phyloP scores from a whole-genome alignment of 2,888 invertebrate species.

The Phania funesta region DNA sequence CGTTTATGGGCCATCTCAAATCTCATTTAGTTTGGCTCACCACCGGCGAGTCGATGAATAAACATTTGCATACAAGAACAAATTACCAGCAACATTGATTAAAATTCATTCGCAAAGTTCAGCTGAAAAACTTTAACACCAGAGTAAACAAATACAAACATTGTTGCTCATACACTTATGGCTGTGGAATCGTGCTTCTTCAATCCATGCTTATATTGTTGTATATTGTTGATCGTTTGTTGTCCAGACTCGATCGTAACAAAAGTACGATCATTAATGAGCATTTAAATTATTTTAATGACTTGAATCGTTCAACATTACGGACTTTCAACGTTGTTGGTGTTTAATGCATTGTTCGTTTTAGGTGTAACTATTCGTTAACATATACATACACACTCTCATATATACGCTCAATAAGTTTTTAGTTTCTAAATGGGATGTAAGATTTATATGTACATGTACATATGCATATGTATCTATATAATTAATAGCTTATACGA shows the following conservation, averaged over 20 bases:
- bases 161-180: conserved; percentile 32
- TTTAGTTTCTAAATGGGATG: too few species aligned
- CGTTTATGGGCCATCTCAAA: conserved; percentile 52
- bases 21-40: conserved; percentile 15
- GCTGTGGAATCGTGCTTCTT: neutral
- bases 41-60: neutral
- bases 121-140: neutral
- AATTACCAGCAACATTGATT: conserved; percentile 23
- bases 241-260: neutral
- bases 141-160: conserved; percentile 7
- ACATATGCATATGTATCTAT: too few species aligned
- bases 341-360: neutral
- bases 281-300: conserved; percentile 20
- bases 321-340: neutral
- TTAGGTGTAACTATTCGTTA: neutral
- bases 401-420: too few species aligned
- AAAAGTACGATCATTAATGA: conserved; percentile 1
- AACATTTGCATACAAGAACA: conserved; percentile 27
- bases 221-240: neutral
- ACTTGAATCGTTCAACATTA: conserved; percentile 13
- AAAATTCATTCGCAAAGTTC: conserved; percentile 1
- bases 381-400: too few species aligned
- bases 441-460: too few species aligned
- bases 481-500: too few species aligned
- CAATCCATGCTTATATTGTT: neutral